Evolutionary conservation across 2,797 vertebrate species (phyloP), one percentile per base, ranked within the genome.

Genomic region (Phrynocephalus forsythii): DNA sequence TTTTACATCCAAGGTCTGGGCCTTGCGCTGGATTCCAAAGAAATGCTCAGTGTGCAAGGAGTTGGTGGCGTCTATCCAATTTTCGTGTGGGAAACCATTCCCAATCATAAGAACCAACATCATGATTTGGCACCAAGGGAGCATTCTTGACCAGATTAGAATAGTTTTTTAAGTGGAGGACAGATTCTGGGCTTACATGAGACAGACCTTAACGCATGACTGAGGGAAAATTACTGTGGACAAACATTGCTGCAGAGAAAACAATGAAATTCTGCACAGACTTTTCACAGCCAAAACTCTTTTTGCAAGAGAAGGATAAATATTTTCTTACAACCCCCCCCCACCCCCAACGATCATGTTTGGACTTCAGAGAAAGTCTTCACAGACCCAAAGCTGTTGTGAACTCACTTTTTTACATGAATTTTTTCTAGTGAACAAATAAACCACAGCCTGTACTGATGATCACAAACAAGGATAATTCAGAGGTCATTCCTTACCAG

Each of bases 111-210:
- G 87, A 88, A 91, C 2, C 76, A 71, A 38, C 86, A 72, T 76
- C 0, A 50, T 84, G 60, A 30, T 83, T 85, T 20, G 80, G 88
- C 90, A 92, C 76, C 44, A 13, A 44, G 77, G 84, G 85, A 86
- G 85, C 86, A 88, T 87, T n/a, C 78, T 87, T 84, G 63, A 76
- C 78, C 82, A 82, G 33, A 85, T 85, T 85, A 85, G 78, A 82
- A 77, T 50, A 66, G 13, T 33, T 82, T 87, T 81, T 66, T 30
- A 79, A 63, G 88, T 89, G 78, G 71, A 94, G 88, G 86, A 89
- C n/a, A 83, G n/a, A 85, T 90, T 85, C 52, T 5, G 0, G 1
- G 9, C 22, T 86, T 87, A 83, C 87, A 63, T 18, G 50, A 83
- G 84, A 56, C 11, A 85, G 60, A 63, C n/a, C 5, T 1, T 56